Base-by-base conservation (phyloP, 2,113 vertebrate species). In the Riparia riparia region DNA sequence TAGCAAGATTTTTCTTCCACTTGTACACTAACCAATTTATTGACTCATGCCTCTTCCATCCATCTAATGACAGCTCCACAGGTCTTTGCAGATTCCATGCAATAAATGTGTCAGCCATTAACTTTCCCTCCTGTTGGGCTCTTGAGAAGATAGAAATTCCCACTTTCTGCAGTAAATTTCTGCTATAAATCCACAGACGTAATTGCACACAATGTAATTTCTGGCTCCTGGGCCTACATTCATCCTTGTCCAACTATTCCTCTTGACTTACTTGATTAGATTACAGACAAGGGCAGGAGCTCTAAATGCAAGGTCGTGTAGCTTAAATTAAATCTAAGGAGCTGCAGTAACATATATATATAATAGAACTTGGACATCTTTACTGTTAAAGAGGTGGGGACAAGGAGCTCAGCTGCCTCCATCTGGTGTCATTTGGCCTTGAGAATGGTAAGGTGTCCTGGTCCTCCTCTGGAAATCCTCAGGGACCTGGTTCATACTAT, bases 151-250 rank as follows among this genome's bases (percentile, higher is more conserved):
- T 83, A 96, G 92, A 96, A 95, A 60, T 64, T 31, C 42, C 6
- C 37, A 53, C 84, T 92, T 95, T 91, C 85, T 83, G 56, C 79
- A 49, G 90, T 83, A 92, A 93, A 96, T 95, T 93, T 92, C 90
- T 90, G 71, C 93, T 81, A 96, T 95, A 96, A 94, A 96, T 96
- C 93, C 90, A 90, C 85, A 90, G 76, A 93, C 56, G 90, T 81
- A 96, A 94, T 94, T 93, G 92, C 76, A 86, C 85, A 78, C 79
- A 92, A 95, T 96, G 92, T 92, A 88, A 95, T 97, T 96, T 93
- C 92, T 89, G 79, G 71, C 84, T 95, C 39, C 82, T 74, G 57
- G 93, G 71, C 37, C 88, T 82, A 81, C 56, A 94, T 96, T 89
- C 76, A 92, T 94, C 85, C 82, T 90, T 93, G 93, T 96, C 95